Conservation (phyloP, 2,113 vertebrate genomes). For the Planiliza haematocheilus region DNA sequence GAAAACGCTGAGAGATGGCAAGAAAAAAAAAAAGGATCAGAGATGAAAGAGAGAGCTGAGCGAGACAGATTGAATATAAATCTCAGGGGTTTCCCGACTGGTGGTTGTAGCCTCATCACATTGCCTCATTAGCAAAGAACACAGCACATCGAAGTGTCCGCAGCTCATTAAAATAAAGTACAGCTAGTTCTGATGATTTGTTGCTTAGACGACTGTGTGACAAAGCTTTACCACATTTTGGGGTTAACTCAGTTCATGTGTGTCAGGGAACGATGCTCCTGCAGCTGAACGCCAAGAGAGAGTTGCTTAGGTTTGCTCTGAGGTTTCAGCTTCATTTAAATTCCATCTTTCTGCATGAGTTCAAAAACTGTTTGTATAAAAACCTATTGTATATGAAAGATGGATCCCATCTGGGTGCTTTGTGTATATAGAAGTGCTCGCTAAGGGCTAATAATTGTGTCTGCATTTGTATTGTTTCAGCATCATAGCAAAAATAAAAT, state of each 20-base stretch:
- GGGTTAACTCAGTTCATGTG: neutral
- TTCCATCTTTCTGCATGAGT: neutral
- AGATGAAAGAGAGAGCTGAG: constrained; percentile 37
- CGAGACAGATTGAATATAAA: constrained; percentile 30
- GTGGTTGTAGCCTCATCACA: constrained; percentile 33
- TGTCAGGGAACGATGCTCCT: neutral
- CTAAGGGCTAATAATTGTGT: neutral
- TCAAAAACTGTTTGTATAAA: neutral
- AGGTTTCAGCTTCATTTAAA: neutral
- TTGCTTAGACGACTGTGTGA: neutral
- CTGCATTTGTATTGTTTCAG: constrained; percentile 4
- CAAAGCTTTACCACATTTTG: constrained; percentile 5
- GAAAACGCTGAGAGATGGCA: constrained; percentile 24
- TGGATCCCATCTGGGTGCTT: neutral
- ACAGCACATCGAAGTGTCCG: constrained; percentile 15
- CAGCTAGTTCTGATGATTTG: constrained; percentile 19
- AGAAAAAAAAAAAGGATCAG: constrained; percentile 22
- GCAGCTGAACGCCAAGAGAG: neutral
- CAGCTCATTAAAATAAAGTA: constrained; percentile 25
- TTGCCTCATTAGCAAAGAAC: constrained; percentile 47
- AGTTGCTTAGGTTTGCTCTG: constrained; percentile 8
- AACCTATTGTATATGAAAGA: constrained; percentile 3
- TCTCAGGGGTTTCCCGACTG: constrained; percentile 43
- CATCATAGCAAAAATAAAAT: neutral
- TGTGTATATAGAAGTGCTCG: neutral